phyloP scores from a whole-genome alignment of 2,888 invertebrate species.

The Erannis defoliaria region DNA sequence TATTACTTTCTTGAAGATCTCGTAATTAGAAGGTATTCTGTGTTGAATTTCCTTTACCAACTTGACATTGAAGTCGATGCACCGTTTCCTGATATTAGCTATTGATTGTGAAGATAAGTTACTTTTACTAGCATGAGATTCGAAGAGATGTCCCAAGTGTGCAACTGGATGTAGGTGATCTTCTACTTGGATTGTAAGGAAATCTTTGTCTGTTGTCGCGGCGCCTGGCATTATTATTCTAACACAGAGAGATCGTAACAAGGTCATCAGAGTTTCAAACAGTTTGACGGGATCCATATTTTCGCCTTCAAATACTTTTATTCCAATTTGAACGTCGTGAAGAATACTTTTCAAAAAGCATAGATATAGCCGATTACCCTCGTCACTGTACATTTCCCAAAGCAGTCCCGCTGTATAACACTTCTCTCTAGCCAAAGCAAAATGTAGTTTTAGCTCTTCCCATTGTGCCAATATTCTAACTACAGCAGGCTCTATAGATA shows the following conservation, averaged over 20 bases:
- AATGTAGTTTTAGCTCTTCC: no score
- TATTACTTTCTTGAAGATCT: not conserved
- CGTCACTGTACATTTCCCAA: no score
- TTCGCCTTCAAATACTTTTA: no score
- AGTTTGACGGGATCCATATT: not conserved
- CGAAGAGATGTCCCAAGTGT: slow-evolving; percentile 3
- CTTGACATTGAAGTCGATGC: slow-evolving; percentile 11
- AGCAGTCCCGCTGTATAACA: no score
- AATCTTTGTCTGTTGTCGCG: not conserved
- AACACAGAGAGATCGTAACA: not conserved
- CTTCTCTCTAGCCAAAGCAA: no score
- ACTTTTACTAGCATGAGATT: not conserved
- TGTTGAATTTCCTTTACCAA: slow-evolving; percentile 7
- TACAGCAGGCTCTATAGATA: no score
- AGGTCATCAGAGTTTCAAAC: not conserved
- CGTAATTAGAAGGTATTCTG: slow-evolving; percentile 4
- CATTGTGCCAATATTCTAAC: no score
- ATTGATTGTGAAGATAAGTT: not conserved
- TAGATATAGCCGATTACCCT: no score
- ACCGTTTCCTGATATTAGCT: no score
- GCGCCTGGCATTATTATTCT: not conserved
- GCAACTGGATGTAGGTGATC: not conserved
- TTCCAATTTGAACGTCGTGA: no score
- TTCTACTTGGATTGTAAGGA: not conserved
- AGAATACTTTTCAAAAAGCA: no score